Percentiles rank a stretch among this genome's conserved stretches.
Evolutionary conservation across 2,797 vertebrate genomes (phyloP).

Genomic region (Triplophysa yarkandensis): DNA sequence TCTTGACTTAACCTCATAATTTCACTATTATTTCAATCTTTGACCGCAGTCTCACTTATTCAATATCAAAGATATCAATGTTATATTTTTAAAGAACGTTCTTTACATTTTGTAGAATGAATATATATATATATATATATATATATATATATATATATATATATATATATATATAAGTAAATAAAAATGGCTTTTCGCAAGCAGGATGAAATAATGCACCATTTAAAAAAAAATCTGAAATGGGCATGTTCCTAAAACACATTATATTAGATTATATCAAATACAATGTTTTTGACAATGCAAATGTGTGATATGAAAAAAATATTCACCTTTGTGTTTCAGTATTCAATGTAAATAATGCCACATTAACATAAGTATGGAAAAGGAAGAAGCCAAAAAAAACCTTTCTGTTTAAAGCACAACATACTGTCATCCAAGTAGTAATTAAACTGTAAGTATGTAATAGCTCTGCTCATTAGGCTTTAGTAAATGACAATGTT

Average conservation of each 20-base stretch:
- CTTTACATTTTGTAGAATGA: too few species aligned
- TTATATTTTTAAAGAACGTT: too few species aligned
- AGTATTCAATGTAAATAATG: constrained; percentile 24
- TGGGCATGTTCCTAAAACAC: background rate
- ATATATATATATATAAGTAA: too few species aligned
- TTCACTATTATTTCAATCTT: too few species aligned
- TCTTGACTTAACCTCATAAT: too few species aligned
- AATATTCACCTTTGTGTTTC: background rate
- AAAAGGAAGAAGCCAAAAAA: constrained; percentile 7
- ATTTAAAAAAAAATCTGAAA: background rate
- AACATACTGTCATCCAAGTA: constrained; percentile 3
- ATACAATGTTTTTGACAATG: background rate
- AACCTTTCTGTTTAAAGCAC: constrained; percentile 12
- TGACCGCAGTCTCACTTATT: too few species aligned
- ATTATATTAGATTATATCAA: background rate
- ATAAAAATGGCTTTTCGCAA: too few species aligned
- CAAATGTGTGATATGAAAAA: constrained; percentile 2
- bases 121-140: too few species aligned
- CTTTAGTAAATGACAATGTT: constrained; percentile 35
- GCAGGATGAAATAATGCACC: too few species aligned
- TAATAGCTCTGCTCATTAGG: constrained; percentile 36
- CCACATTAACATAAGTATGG: constrained; percentile 6
- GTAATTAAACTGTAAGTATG: constrained; percentile 24
- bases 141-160: too few species aligned
- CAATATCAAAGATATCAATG: too few species aligned